Conservation (phyloP, 1,140 invertebrate genomes). For the Babylonia areolata region DNA sequence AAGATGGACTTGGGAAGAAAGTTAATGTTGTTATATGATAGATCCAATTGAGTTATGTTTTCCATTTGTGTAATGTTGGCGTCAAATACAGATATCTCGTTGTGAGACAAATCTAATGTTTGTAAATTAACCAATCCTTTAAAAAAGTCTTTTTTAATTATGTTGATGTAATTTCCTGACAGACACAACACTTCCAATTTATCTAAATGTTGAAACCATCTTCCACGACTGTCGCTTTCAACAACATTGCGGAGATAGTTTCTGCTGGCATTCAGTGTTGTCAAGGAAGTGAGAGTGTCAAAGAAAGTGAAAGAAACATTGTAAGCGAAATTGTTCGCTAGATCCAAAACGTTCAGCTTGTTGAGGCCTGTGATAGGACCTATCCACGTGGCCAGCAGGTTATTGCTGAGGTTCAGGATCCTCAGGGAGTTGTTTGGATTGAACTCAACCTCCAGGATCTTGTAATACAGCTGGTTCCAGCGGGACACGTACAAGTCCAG, state of each 20-base stretch:
- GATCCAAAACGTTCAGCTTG: conserved; percentile 21
- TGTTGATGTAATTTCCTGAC: conserved; percentile 45
- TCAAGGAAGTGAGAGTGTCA: conserved; percentile 9
- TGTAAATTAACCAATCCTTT: conserved; percentile 28
- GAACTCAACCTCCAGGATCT: not conserved
- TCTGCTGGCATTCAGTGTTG: conserved; percentile 21
- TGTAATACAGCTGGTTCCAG: conserved; percentile 35
- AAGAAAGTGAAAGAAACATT: conserved; percentile 43
- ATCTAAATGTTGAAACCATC: conserved; percentile 15
- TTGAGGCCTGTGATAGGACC: conserved; percentile 43
- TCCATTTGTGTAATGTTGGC: conserved; percentile 31
- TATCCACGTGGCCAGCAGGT: conserved; percentile 29
- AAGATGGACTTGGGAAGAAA: not conserved
- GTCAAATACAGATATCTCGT: conserved; percentile 34
- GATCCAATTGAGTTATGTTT: not conserved
- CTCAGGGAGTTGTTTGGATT: conserved; percentile 23
- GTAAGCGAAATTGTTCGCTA: conserved; percentile 34
- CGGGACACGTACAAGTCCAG: conserved; percentile 19
- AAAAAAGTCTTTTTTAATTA: conserved; percentile 26
- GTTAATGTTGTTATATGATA: conserved; percentile 42
- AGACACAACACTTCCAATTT: conserved; percentile 46
- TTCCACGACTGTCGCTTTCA: not conserved
- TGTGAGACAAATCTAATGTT: conserved; percentile 40
- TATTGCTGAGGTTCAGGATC: conserved; percentile 1
- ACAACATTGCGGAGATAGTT: conserved; percentile 39